Percentiles rank a stretch among this genome's conserved stretches.
Conservation (phyloP, 2,888 invertebrate species). For the Cosmorhoe ocellata region DNA sequence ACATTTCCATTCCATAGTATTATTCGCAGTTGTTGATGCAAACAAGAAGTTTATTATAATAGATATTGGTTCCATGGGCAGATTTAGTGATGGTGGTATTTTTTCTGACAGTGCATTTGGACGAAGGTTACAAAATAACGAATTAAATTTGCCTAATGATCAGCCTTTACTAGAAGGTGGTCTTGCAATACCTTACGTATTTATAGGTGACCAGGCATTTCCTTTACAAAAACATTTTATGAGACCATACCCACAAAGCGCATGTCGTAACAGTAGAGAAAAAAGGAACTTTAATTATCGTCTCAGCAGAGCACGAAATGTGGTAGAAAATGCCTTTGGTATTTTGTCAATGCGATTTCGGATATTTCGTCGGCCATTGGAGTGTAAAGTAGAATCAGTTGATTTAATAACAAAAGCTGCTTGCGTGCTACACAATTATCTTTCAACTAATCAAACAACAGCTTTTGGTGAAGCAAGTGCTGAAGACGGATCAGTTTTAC, state of each 20-base stretch:
- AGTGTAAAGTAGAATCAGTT: constrained; percentile 34
- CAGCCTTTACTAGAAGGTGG: constrained; percentile 27
- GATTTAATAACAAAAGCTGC: constrained; percentile 33
- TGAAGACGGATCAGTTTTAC: constrained; percentile 32
- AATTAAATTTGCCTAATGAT: constrained; percentile 29
- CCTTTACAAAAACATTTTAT: constrained; percentile 30
- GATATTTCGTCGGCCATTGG: constrained; percentile 32
- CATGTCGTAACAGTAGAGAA: constrained; percentile 22
- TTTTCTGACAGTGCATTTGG: constrained; percentile 19
- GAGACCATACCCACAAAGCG: constrained; percentile 27
- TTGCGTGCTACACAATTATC: constrained; percentile 32
- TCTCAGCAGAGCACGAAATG: constrained; percentile 29
- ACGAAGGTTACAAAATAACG: constrained; percentile 30
- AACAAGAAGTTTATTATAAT: constrained; percentile 3
- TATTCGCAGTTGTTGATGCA: neutral
- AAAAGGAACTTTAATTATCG: constrained; percentile 29
- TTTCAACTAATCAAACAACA: constrained; percentile 33
- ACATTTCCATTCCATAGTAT: constrained; percentile 1
- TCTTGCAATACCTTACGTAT: constrained; percentile 32
- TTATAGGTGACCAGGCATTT: constrained; percentile 27
- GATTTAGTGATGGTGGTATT: constrained; percentile 11
- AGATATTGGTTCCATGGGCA: neutral
- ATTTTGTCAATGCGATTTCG: constrained; percentile 22
- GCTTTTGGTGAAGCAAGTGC: constrained; percentile 24
- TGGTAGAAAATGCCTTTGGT: constrained; percentile 28